A percentile compares a stretch with the other conserved stretches of the same genome.
These are phyloP conservation scores for Sceloporus undulatus DNA, from an alignment of 2,113 vertebrate genomes.

Conservation along the genomic window DNA sequence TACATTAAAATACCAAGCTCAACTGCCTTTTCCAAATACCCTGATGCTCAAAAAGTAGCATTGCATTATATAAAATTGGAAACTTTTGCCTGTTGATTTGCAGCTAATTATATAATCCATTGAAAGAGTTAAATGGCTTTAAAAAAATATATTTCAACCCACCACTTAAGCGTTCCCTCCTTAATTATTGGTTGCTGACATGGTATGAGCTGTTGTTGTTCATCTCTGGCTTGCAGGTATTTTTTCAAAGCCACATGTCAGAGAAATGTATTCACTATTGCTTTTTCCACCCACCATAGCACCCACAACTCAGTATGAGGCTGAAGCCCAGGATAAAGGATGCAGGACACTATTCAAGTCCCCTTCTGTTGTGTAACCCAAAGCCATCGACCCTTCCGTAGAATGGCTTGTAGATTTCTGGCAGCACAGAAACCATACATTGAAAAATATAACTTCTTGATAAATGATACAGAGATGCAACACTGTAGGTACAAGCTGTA, in stretches of 20 bases:
- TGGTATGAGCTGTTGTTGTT: slow-evolving; percentile 52
- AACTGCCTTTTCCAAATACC: slow-evolving; percentile 38
- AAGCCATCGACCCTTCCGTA: accelerated
- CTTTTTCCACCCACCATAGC: slow-evolving; percentile 60
- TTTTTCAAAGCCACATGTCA: slow-evolving; percentile 59
- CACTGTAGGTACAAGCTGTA: too few species aligned
- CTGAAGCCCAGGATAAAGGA: slow-evolving; percentile 39
- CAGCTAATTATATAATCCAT: slow-evolving; percentile 22
- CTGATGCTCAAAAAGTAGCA: neutral
- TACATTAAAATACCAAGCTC: slow-evolving; percentile 41
- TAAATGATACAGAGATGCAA: too few species aligned
- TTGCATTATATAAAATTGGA: neutral
- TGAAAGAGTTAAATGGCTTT: slow-evolving; percentile 63
- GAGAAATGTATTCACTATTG: slow-evolving; percentile 51
- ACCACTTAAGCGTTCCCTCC: slow-evolving; percentile 65
- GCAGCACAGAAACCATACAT: neutral
- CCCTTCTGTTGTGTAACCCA: neutral
- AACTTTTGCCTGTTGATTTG: slow-evolving; percentile 34
- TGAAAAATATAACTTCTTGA: too few species aligned
- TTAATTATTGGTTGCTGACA: slow-evolving; percentile 74
- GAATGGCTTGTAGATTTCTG: neutral
- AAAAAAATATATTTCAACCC: slow-evolving; percentile 66
- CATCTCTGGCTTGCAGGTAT: slow-evolving; percentile 57
- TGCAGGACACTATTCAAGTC: slow-evolving; percentile 3
- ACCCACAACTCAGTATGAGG: slow-evolving; percentile 45